Conservation (phyloP, 1,140 invertebrate genomes). For the Drosophila arizonae region DNA sequence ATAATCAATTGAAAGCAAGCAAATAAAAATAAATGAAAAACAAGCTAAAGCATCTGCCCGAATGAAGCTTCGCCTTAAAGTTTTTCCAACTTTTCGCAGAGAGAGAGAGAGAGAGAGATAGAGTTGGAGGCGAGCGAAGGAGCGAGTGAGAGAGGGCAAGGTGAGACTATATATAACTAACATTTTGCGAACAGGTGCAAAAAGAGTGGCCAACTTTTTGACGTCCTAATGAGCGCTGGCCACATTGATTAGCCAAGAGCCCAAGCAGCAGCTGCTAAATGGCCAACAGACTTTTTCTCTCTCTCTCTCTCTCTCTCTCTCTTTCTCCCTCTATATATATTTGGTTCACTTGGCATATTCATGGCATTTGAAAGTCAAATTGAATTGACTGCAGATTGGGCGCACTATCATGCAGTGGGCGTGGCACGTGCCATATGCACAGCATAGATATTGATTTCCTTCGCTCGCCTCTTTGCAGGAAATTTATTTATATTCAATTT, state of each 20-base stretch:
- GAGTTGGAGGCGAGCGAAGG: neutral
- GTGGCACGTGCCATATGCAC: constrained; percentile 60
- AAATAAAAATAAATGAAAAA: neutral
- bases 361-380: constrained; percentile 47
- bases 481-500: constrained; percentile 82
- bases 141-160: neutral
- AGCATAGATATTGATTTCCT: constrained; percentile 53
- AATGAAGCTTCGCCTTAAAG: constrained; percentile 40
- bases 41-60: constrained; percentile 19
- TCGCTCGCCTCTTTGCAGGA: constrained; percentile 53
- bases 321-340: constrained; percentile 15
- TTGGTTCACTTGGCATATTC: neutral
- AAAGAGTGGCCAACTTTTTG: constrained; percentile 34
- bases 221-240: constrained; percentile 58
- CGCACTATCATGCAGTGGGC: constrained; percentile 18
- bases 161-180: neutral
- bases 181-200: constrained; percentile 53
- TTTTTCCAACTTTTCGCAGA: constrained; percentile 39
- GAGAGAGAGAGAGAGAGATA: neutral
- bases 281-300: constrained; percentile 27
- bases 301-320: constrained; percentile 18
- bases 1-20: constrained; percentile 26
- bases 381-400: constrained; percentile 57
- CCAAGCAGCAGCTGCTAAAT: constrained; percentile 7
- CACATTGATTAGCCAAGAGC: constrained; percentile 48